These are phyloP conservation scores for Rhineura floridana DNA, from an alignment of 2,113 vertebrate species.

Conservation along the genomic window DNA sequence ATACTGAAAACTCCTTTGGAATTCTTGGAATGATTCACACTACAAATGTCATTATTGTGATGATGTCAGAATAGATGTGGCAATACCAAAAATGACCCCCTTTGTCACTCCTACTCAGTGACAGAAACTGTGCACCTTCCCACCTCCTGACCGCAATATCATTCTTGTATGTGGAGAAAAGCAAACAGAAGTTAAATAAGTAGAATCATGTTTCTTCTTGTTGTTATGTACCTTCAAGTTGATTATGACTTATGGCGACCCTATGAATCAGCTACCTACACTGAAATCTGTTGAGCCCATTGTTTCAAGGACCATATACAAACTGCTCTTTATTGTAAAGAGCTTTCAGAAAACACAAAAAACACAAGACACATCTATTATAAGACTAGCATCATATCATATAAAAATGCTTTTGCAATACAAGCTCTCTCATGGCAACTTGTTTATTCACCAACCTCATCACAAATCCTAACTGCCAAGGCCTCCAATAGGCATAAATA, in stretches of 20 bases:
- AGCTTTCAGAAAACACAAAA: background rate
- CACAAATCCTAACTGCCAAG: background rate
- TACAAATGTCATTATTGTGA: constrained; percentile 53
- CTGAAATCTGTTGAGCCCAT: background rate
- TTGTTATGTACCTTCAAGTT: no score
- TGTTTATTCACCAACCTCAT: background rate
- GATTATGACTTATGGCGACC: no score
- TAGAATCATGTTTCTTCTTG: constrained; percentile 24
- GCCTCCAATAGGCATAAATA: background rate
- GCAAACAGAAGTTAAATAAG: constrained; percentile 49
- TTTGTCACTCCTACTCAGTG: constrained; percentile 57
- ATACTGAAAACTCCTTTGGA: background rate
- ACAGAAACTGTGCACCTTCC: constrained; percentile 48
- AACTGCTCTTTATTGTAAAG: background rate
- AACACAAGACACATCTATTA: constrained; percentile 33
- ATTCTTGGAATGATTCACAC: constrained; percentile 30
- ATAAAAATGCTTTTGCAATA: constrained; percentile 37
- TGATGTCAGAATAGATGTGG: constrained; percentile 36
- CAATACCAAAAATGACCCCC: constrained; percentile 34
- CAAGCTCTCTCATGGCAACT: constrained; percentile 45
- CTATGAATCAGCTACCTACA: no score
- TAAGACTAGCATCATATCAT: constrained; percentile 33
- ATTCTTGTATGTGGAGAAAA: constrained; percentile 1
- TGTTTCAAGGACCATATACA: constrained; percentile 16
- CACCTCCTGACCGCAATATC: constrained; percentile 46